Base-by-base conservation (phyloP, 2,113 vertebrate genomes). In the Grus americana region DNA sequence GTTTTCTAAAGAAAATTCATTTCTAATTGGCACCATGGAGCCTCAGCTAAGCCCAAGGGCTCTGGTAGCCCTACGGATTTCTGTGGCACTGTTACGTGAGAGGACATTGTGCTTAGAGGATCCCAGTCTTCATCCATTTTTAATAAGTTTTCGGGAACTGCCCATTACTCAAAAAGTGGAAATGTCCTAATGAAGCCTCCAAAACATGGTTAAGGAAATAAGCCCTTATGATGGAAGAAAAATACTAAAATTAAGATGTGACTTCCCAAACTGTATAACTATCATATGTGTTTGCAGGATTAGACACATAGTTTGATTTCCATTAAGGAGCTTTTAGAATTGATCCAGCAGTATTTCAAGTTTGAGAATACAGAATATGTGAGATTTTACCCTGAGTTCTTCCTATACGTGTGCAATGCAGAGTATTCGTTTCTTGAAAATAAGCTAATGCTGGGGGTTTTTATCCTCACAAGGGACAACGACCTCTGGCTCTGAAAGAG, bases 401-500 rank as follows among this genome's bases (percentile, higher is more conserved):
- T 93, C 34, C 38, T 73, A 9, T 75, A 30, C 0, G 2, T 15
- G 5, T 54, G n/a, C 40, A 34, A 4, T 63, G 11, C 36, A 74
- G 61, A 34, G 5, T 73, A 67, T 88, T 96, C 85, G 4, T 78
- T 84, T 66, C 54, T 82, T 82, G n/a, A 91, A 70, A 81, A 57
- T 27, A 80, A 55, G 8, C 20, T 71, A 80, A 44, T 26, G 27
- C 10, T 63, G 15, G 44, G 44, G 44, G 29, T 1, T 26, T 87
- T 34, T 63, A 26, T 92, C 57, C 63, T 86, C 23, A 59, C 27
- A 86, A 65, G 5, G 68, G 85, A 54, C 76, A 71, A 59, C 67
- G 79, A 66, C 63, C 36, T 34, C 34, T 65, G 67, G 34, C 44
- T 95, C 72, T 50, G 49, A 93, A 94, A 67, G 26, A 94, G 7